Base-by-base conservation (phyloP, 1,140 invertebrate species). In the Hylaeus anthracinus region DNA sequence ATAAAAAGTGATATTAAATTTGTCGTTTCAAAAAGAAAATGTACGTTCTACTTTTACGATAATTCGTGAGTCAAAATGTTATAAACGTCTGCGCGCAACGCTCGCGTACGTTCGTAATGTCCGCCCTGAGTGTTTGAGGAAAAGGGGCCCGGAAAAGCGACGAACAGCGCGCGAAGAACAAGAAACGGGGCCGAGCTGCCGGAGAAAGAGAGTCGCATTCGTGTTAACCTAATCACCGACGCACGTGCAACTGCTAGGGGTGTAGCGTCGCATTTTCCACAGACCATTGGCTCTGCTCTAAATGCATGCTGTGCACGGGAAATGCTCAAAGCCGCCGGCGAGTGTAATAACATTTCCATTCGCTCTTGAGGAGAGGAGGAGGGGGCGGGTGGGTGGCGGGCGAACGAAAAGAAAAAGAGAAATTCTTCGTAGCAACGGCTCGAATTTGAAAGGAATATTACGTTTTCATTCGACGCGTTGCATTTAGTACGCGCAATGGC, bases 171-270 rank as follows among this genome's bases (percentile, higher is more conserved):
- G 37, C 3, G 41, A 45, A 63, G 63, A 69, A 39, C 48, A 63
- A 64, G 72, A 76, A 69, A 85, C 39, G 51, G 37, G 65, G 45
- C 15, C 10, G 53, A 41, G 51, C 8, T 41, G 6, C 66, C 14
- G 41, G 9, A 55, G 39, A 74, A 82, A 78, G 77, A 77, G 65
- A 78, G 65, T 85, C 48, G 79, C 55, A 60, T 71, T 75, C 55
- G 71, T 75, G 85, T 86, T 86, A 86, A 86, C 80, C 83, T 82
- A 86, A 86, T 85, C 85, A 86, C 58, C 48, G 65, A 60, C 45
- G 71, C 72, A 79, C 83, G 84, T 86, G 83, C 80, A 71, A 73
- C 79, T 81, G 70, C 63, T 60, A 58, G 78, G 26, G 43, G 60
- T 64, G 72, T 72, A 76, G 75, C 60, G 74, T 85, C 69, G 72